phyloP scores from a whole-genome alignment of 2,797 vertebrate genomes.

The Remorina albescens region DNA sequence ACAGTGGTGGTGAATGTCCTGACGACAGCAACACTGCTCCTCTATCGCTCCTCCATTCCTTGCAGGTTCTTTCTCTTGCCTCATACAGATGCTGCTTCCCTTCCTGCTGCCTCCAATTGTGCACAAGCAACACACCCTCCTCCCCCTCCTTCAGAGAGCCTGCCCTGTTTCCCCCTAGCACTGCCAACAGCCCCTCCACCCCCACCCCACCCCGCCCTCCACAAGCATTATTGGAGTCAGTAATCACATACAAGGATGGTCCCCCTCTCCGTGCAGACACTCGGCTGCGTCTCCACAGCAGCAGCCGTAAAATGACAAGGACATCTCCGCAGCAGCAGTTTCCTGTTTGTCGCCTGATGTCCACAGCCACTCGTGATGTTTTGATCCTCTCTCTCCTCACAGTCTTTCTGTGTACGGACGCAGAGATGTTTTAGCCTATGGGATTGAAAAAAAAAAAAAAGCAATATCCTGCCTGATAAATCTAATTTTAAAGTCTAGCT shows the following conservation, averaged over 20 bases:
- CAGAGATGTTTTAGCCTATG: not conserved
- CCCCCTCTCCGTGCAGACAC: slow-evolving; percentile 7
- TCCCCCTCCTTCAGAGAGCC: slow-evolving; percentile 57
- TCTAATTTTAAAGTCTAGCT: not conserved
- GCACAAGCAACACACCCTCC: slow-evolving; percentile 60
- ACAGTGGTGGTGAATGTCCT: slow-evolving; percentile 31
- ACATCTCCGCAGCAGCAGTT: slow-evolving; percentile 11
- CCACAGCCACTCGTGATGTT: slow-evolving; percentile 14
- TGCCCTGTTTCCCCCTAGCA: slow-evolving; percentile 39
- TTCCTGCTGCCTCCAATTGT: slow-evolving; percentile 69
- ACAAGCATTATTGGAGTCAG: slow-evolving; percentile 44
- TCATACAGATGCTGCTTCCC: slow-evolving; percentile 65
- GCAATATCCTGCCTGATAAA: slow-evolving; percentile 15
- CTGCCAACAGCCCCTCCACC: slow-evolving; percentile 1
- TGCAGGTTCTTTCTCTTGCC: slow-evolving; percentile 59
- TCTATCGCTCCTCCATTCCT: slow-evolving; percentile 70
- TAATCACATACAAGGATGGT: slow-evolving; percentile 42
- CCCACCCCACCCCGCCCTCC: slow-evolving; percentile 16
- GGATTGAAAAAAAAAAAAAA: not conserved
- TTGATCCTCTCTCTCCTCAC: not conserved
- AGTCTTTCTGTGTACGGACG: not conserved
- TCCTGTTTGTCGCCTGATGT: slow-evolving; percentile 5
- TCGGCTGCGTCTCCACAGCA: slow-evolving; percentile 26
- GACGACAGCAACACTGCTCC: slow-evolving; percentile 51
- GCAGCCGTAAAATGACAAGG: slow-evolving; percentile 16